Conservation (phyloP, 2,113 vertebrate genomes). For the Bambusicola thoracicus region DNA sequence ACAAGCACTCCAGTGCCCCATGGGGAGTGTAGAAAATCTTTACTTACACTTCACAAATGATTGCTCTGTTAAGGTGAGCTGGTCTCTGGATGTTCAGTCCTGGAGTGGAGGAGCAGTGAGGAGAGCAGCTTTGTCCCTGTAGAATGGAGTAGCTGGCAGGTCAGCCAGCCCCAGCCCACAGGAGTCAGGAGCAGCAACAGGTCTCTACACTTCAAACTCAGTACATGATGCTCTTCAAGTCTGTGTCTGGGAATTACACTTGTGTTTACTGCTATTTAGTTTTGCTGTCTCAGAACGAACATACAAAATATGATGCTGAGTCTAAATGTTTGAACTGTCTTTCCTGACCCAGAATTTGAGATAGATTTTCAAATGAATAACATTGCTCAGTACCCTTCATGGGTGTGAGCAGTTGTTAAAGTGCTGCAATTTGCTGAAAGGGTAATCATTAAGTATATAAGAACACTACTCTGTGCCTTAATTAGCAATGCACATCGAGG, state of each 20-base stretch:
- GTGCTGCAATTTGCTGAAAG: background rate
- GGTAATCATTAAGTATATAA: background rate
- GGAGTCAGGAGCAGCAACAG: rapidly evolving
- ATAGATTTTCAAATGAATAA: background rate
- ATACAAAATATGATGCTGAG: background rate
- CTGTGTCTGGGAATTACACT: background rate
- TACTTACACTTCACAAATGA: background rate
- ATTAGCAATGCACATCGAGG: background rate
- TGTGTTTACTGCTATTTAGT: background rate
- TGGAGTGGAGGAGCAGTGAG: background rate
- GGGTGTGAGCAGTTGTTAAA: background rate
- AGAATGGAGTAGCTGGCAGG: background rate
- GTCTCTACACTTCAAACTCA: background rate
- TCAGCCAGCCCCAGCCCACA: background rate
- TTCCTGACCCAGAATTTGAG: background rate
- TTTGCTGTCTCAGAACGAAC: background rate
- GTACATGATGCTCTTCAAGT: background rate
- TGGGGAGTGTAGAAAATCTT: background rate
- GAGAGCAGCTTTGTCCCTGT: background rate
- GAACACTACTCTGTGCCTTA: background rate
- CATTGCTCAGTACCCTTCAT: background rate
- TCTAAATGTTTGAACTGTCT: background rate
- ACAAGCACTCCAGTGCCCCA: background rate
- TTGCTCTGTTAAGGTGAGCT: background rate
- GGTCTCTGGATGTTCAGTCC: background rate